Base-by-base conservation (phyloP, 2,797 vertebrate genomes). In the Rhabdomys pumilio region DNA sequence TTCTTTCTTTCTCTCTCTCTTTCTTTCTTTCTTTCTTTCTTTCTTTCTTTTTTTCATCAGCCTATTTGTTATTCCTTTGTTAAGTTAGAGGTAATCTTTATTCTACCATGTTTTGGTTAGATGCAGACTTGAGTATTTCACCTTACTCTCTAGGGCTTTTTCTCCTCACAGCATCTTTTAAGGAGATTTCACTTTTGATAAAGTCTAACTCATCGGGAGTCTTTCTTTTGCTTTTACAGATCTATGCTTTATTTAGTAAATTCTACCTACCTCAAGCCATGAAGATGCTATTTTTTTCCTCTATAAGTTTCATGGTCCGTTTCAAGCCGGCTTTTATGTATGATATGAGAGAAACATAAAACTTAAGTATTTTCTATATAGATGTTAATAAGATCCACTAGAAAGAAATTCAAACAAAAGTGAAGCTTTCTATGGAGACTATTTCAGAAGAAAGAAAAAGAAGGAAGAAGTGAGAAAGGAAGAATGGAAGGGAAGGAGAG, bases 151-250 rank as follows among this genome's bases (percentile, higher is more conserved):
- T 82, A 59, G 82, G 44, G 8, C 29, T 89, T 20, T 83, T 83
- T 92, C 55, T 61, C 29, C 57, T 76, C 31, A 17, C 8, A 29
- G 26, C 29, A 19, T 83, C 17, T 59, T 90, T 50, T 50, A 38
- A 93, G 55, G 34, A 79, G 7, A 72, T 72, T 86, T 76, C 34
- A n/a, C 59, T 93, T 97, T 79, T 90, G 63, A 83, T 63, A 26
- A 86, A 87, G 53, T 65, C 55, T 86, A 77, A 86, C 26, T 63
- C 83, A 22, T 20, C 0, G 0, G 13, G 75, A 50, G 4, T 65
- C 63, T 82, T 94, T 61, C 10, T 96, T 87, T 84, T 34, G 6
- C 47, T 80, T 10, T 80, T 89, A n/a, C 14, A 38, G 17, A 31
- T 63, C 24, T 92, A 31, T 93, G 44, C 53, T 94, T 86, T 75